Percentiles rank a stretch among this genome's conserved stretches.
Conservation (phyloP, 2,888 invertebrate species). For the Synergus itoensis region DNA sequence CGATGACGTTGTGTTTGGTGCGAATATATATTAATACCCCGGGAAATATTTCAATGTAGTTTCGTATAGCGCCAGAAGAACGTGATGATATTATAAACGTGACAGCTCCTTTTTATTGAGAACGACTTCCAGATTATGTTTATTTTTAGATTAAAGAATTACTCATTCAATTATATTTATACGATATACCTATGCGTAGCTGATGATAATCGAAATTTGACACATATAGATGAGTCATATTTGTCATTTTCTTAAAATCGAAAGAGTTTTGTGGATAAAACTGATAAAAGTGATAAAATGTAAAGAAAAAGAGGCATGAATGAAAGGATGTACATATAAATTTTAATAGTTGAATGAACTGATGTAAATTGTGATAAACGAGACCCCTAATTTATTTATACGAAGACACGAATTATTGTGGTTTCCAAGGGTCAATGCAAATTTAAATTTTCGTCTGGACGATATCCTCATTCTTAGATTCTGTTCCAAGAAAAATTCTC, state of each 20-base stretch:
- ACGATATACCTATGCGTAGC: background rate
- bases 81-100: background rate
- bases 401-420: constrained; percentile 47
- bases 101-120: background rate
- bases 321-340: no score
- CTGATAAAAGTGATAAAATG: background rate
- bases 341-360: background rate
- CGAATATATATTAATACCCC: background rate
- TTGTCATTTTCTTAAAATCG: background rate
- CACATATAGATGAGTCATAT: background rate
- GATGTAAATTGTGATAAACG: background rate
- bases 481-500: background rate
- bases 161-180: background rate
- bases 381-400: constrained; percentile 1
- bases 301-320: background rate
- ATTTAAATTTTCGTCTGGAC: constrained; percentile 52
- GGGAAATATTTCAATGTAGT: background rate
- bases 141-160: background rate
- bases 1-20: background rate
- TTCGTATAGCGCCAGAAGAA: background rate
- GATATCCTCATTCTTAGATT: constrained; percentile 53
- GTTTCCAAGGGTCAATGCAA: constrained; percentile 54
- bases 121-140: background rate
- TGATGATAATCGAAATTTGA: background rate
- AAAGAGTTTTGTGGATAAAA: background rate